Evolutionary conservation across 2,888 invertebrate genomes (phyloP), one percentile per base, ranked within the genome.

Genomic region (Subacronicta megacephala): DNA sequence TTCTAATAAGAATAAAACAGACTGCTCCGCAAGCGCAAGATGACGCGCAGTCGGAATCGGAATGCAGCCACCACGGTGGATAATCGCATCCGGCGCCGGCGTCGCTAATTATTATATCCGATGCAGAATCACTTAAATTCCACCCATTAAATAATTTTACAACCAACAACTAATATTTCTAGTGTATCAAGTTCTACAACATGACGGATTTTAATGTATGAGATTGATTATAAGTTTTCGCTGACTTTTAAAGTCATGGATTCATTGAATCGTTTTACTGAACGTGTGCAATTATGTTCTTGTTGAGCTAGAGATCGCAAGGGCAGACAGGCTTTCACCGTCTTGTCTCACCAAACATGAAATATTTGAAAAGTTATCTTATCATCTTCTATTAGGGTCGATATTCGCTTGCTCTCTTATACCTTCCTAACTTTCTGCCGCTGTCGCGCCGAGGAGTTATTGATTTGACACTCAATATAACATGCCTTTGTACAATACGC

Each of bases 251-350:
- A 81, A 80, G 80, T 78, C 78, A 78, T 70, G 75, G 80, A 83
- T 85, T 87, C 85, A 87, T 85, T 84, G 81, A 88, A 87, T 85
- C 84, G 81, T 85, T 88, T 87, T 82, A 83, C 84, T 80, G 83
- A 84, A 87, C 84, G 83, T 85, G 83, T 85, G 84, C 84, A 90
- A 88, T 88, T 90, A 89, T 86, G 84, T 86, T 88, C 87, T 88
- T 85, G 84, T 83, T 77, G 79, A 88, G 83, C 84, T 89, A 87
- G 88, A 89, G 86, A 91, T 90, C 87, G 90, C 88, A 90, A 90
- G 90, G 90, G 91, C 90, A 90, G 87, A 87, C 89, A 75, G 87
- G 89, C 92, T 93, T 93, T 93, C 92, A 90, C 92, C 86, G 82
- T 78, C 87, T 84, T 84, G 85, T 86, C 85, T 86, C 81, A 80